phyloP scores from a whole-genome alignment of 2,888 invertebrate species.

The Xanthorhoe designata region DNA sequence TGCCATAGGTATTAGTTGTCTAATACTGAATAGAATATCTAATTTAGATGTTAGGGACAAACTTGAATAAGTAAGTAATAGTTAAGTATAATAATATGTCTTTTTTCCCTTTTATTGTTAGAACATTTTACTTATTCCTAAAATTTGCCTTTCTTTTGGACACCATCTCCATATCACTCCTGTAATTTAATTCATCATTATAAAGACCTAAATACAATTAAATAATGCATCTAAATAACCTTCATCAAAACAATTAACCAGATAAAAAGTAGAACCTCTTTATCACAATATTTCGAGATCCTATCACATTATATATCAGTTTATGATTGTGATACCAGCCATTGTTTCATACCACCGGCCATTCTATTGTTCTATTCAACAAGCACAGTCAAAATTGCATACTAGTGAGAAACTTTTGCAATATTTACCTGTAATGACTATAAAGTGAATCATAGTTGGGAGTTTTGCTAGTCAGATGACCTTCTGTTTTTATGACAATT shows the following conservation, averaged over 20 bases:
- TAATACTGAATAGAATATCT: too few species aligned
- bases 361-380: slow-evolving; percentile 64
- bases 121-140: too few species aligned
- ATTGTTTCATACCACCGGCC: slow-evolving; percentile 66
- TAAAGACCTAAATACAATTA: background rate
- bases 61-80: too few species aligned
- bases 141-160: too few species aligned
- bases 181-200: background rate
- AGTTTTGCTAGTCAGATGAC: background rate
- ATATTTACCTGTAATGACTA: background rate
- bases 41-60: too few species aligned
- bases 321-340: slow-evolving; percentile 60
- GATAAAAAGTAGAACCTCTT: slow-evolving; percentile 18
- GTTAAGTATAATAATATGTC: too few species aligned
- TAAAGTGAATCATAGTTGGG: background rate
- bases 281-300: slow-evolving; percentile 26
- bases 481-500: background rate
- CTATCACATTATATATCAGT: slow-evolving; percentile 60
- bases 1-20: too few species aligned
- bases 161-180: too few species aligned
- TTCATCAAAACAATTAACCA: slow-evolving; percentile 17
- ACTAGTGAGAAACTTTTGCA: slow-evolving; percentile 47
- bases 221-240: background rate
- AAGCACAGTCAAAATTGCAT: slow-evolving; percentile 67
- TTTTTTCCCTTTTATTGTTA: too few species aligned